These are phyloP conservation scores for Hoplias malabaricus DNA, from an alignment of 2,113 vertebrate genomes.

Conservation along the genomic window DNA sequence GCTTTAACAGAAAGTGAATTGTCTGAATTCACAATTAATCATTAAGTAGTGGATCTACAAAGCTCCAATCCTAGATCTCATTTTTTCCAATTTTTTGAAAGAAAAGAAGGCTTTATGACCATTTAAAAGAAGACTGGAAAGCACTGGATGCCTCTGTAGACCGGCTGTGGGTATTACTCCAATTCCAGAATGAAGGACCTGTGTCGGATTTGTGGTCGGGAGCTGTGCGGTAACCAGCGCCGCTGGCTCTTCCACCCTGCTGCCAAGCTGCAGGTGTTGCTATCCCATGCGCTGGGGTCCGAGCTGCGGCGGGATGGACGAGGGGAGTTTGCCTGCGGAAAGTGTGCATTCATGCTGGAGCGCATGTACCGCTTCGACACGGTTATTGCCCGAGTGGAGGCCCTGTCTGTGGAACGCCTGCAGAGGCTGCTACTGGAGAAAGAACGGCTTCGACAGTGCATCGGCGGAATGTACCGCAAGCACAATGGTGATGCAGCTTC, in stretches of 20 bases:
- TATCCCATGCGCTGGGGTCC: conserved; percentile 86
- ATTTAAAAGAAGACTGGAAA: neutral
- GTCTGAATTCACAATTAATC: no score
- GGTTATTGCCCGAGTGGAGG: conserved; percentile 90
- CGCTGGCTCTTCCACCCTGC: conserved; percentile 95
- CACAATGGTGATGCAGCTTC: conserved; percentile 73
- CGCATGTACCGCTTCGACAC: conserved; percentile 94
- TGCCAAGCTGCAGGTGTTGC: conserved; percentile 88
- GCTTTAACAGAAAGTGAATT: no score
- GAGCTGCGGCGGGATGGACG: conserved; percentile 86
- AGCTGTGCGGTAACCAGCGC: conserved; percentile 93
- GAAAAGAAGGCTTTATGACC: neutral
- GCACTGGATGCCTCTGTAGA: neutral
- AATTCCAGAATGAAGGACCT: conserved; percentile 84
- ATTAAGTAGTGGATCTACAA: no score
- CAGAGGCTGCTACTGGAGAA: conserved; percentile 91
- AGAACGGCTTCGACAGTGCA: conserved; percentile 87
- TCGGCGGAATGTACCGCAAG: conserved; percentile 83
- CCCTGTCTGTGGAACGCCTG: conserved; percentile 90
- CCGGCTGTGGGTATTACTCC: conserved; percentile 62
- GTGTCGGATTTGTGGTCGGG: conserved; percentile 89
- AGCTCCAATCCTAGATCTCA: no score
- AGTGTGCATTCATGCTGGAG: conserved; percentile 95
- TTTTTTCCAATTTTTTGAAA: neutral
- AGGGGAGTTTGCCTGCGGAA: conserved; percentile 92